Evolutionary conservation across 2,888 invertebrate genomes (phyloP).

Genomic region (Melieria picta): DNA sequence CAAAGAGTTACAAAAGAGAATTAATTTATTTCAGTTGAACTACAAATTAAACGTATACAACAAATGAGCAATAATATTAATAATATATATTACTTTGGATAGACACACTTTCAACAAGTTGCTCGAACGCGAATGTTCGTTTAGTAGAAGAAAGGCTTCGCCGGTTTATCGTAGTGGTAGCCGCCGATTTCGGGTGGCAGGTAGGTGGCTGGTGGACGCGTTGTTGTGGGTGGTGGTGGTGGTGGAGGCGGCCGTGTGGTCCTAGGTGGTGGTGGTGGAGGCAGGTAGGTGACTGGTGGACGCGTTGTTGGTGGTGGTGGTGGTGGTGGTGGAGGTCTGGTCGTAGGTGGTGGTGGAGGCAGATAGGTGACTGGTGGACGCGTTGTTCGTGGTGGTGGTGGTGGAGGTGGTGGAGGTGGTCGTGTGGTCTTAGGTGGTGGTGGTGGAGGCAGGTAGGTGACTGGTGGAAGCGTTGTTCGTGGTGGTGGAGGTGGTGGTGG

Average conservation of each 20-base stretch:
- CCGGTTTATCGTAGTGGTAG: too few species aligned
- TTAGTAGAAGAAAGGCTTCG: too few species aligned
- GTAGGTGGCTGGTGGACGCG: too few species aligned
- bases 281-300: conserved; percentile 27
- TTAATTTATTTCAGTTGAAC: too few species aligned
- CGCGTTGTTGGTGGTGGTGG: conserved; percentile 39
- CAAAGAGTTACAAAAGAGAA: too few species aligned
- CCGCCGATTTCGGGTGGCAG: too few species aligned
- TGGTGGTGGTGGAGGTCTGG: conserved; percentile 41
- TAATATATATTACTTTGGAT: too few species aligned
- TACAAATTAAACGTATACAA: too few species aligned
- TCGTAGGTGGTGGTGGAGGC: conserved; percentile 39
- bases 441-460: conserved; percentile 47
- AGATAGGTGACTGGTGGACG: conserved; percentile 26
- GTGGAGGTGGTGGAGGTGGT: conserved; percentile 39
- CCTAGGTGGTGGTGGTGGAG: conserved; percentile 35
- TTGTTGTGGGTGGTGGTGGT: conserved; percentile 44
- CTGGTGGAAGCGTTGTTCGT: conserved; percentile 30
- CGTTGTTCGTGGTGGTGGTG: conserved; percentile 25
- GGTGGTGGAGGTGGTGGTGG: conserved; percentile 41
- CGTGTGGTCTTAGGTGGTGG: conserved; percentile 35
- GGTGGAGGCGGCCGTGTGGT: conserved; percentile 23
- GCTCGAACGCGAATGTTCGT: too few species aligned
- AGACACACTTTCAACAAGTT: too few species aligned
- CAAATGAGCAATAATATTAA: too few species aligned